Conservation (phyloP, 1,140 invertebrate genomes). For the Harlomillsia oculata region DNA sequence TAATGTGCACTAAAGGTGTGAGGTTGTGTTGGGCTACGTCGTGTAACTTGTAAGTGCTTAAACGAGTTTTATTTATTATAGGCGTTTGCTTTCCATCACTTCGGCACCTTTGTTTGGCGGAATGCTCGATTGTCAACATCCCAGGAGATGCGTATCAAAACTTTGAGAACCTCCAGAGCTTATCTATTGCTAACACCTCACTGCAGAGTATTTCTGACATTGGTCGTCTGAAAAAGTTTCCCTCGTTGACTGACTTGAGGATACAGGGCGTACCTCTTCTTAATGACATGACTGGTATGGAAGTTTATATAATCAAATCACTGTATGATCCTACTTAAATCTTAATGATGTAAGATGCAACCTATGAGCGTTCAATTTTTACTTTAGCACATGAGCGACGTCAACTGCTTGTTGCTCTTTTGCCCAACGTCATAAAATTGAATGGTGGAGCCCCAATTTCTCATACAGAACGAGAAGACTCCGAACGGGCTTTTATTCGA, state of each 20-base stretch:
- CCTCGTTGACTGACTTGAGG: slow-evolving; percentile 46
- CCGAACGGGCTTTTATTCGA: slow-evolving; percentile 85
- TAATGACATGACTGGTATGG: slow-evolving; percentile 33
- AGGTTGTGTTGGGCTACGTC: no score
- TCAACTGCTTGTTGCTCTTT: slow-evolving; percentile 71
- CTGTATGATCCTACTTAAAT: no score
- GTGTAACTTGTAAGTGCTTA: no score
- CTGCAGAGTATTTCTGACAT: slow-evolving; percentile 78
- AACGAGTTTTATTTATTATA: slow-evolving; percentile 6
- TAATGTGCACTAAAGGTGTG: no score
- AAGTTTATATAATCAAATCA: no score
- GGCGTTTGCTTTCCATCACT: slow-evolving; percentile 60
- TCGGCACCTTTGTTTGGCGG: slow-evolving; percentile 70
- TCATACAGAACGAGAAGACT: slow-evolving; percentile 73
- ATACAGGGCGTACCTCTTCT: slow-evolving; percentile 33
- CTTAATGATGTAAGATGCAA: background rate
- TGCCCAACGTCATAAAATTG: slow-evolving; percentile 71
- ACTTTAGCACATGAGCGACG: slow-evolving; percentile 57
- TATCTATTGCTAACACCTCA: slow-evolving; percentile 75
- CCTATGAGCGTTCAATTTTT: slow-evolving; percentile 1
- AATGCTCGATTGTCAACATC: slow-evolving; percentile 58
- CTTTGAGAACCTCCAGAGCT: slow-evolving; percentile 59
- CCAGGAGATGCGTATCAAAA: slow-evolving; percentile 46
- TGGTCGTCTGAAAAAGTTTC: slow-evolving; percentile 69
- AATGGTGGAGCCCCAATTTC: slow-evolving; percentile 80